Percentiles rank a stretch among this genome's conserved stretches.
Evolutionary conservation across 2,888 invertebrate species (phyloP).

Genomic region (Philopedon plagiatum): DNA sequence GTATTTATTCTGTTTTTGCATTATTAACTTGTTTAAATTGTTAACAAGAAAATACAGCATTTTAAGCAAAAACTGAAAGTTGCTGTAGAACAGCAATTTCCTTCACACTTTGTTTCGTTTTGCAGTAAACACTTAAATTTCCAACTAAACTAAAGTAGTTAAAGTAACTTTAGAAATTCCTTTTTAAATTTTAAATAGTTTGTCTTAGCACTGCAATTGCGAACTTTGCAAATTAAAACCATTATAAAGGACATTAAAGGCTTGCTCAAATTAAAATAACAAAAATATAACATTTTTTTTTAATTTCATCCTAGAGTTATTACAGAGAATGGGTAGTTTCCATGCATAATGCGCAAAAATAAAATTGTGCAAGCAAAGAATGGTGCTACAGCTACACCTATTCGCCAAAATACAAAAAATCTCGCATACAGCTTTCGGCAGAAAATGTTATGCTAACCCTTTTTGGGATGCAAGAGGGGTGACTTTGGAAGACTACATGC

Average conservation of each 20-base stretch:
- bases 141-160: constrained; percentile 17
- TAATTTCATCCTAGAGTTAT: too few relatives aligned
- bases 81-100: neutral
- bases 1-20: neutral
- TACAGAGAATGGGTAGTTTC: too few relatives aligned
- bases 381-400: too few relatives aligned
- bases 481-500: too few relatives aligned
- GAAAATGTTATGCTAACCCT: too few relatives aligned
- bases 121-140: constrained; percentile 13
- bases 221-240: neutral
- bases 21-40: neutral
- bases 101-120: constrained; percentile 2
- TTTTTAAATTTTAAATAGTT: constrained; percentile 9
- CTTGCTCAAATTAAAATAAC: neutral
- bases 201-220: neutral
- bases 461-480: too few relatives aligned
- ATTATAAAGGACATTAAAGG: constrained; percentile 6
- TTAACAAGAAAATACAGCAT: neutral
- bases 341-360: too few relatives aligned
- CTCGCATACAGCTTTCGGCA: too few relatives aligned
- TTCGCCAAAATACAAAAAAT: too few relatives aligned
- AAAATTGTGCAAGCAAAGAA: too few relatives aligned
- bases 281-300: neutral
- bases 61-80: neutral
- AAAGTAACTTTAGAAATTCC: constrained; percentile 12